A percentile compares a stretch with the other conserved stretches of the same genome.
Evolutionary conservation across 1,140 invertebrate species (phyloP).

Genomic region (Euschistus heros): DNA sequence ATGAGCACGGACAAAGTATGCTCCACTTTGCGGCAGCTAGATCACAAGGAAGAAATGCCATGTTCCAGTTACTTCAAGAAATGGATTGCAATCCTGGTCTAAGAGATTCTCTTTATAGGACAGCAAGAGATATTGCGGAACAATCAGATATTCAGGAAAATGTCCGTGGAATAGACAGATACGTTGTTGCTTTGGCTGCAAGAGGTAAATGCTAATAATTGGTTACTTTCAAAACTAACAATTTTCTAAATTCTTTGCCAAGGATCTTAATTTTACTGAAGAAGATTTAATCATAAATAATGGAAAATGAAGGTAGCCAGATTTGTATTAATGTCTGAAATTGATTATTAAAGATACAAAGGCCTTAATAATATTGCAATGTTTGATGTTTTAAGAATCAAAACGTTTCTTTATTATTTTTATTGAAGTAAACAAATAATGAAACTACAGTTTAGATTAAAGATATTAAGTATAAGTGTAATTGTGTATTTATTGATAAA

Average conservation of each 20-base stretch:
- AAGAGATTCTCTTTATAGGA: conserved; percentile 71
- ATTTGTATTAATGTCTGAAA: not conserved
- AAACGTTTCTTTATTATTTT: too few relatives aligned
- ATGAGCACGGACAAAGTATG: conserved; percentile 78
- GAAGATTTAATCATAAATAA: too few relatives aligned
- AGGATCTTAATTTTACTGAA: too few relatives aligned
- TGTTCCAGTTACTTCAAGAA: conserved; percentile 66
- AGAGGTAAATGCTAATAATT: conserved; percentile 46
- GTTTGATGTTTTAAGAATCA: too few relatives aligned
- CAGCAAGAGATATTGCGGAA: conserved; percentile 73
- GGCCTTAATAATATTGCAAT: not conserved
- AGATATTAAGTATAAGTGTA: too few relatives aligned
- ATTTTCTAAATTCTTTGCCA: too few relatives aligned
- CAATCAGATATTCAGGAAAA: conserved; percentile 67
- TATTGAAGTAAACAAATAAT: too few relatives aligned
- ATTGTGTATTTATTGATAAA: too few relatives aligned
- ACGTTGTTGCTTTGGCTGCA: conserved; percentile 59
- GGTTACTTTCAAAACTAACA: too few relatives aligned
- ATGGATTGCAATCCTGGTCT: conserved; percentile 63
- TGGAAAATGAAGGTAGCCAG: too few relatives aligned
- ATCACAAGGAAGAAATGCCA: conserved; percentile 59
- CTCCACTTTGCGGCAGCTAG: conserved; percentile 76
- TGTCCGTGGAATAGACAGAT: conserved; percentile 69
- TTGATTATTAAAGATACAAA: not conserved
- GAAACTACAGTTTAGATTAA: too few relatives aligned